phyloP scores from a whole-genome alignment of 2,113 vertebrate genomes.

The Origma solitaria region DNA sequence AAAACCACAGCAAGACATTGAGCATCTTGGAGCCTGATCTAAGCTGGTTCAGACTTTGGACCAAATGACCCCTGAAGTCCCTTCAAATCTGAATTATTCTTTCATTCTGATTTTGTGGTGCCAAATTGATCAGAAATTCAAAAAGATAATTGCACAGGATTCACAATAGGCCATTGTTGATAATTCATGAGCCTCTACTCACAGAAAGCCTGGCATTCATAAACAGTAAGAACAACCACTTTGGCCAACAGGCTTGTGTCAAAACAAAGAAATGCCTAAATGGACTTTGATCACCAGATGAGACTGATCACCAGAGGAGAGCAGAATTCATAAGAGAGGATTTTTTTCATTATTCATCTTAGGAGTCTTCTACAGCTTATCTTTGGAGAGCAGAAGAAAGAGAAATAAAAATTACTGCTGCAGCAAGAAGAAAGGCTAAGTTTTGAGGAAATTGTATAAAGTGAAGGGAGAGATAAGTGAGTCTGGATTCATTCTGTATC shows the following conservation, averaged over 20 bases:
- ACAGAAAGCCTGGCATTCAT: neutral
- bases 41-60: neutral
- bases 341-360: neutral
- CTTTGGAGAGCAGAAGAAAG: neutral
- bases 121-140: neutral
- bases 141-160: neutral
- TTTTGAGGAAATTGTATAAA: neutral
- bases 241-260: neutral
- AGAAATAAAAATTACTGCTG: neutral
- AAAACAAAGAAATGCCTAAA: neutral
- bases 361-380: neutral
- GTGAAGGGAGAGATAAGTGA: neutral
- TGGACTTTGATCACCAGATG: neutral
- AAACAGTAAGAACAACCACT: neutral
- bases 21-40: neutral
- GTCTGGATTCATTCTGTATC: neutral
- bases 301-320: neutral
- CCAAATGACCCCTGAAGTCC: neutral
- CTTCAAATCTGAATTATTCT: neutral
- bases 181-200: neutral
- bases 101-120: neutral
- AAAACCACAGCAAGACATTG: neutral
- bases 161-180: neutral
- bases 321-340: neutral
- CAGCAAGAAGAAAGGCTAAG: neutral